Evolutionary conservation across 2,113 vertebrate genomes (phyloP), one percentile per base, ranked within the genome.

Genomic region (Polypterus bichir): DNA sequence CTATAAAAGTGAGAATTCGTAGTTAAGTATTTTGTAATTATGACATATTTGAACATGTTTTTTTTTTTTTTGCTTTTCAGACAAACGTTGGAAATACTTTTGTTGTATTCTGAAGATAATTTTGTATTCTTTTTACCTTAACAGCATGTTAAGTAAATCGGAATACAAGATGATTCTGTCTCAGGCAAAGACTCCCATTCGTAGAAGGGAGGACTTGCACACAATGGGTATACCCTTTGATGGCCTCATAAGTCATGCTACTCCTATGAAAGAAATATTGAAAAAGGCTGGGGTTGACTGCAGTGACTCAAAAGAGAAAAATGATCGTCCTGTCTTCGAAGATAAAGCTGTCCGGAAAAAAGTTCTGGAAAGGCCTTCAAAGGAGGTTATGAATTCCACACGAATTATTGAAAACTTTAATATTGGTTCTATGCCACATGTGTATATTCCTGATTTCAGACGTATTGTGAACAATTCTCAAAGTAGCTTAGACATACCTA

Each of bases 211-310:
- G 9, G 7, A 44, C 9, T 27, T 5, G 47, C 65, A 62, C 0
- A 5, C 63, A 3, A 61, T 4, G 3, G 66, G 71, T 0, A 60
- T 71, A 47, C 5, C 44, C 0, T 47, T 79, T 7, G 52, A 3
- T 44, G 59, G 54, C 44, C 1, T 78, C 4, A 66, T 73, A 6
- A n/a, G 2, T 3, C 67, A 64, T 1, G 46, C 59, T 48, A 77
- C 74, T 0, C 73, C 79, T 0, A 5, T 83, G 7, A 83, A 76
- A 65, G 69, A 79, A 3, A 46, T 80, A 0, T 48, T 64, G 58
- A 47, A 5, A 4, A 4, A 6, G 1, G 9, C 9, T 47, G 9
- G 8, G 49, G 27, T 0, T 2, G 10, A 5, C 8, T n/a, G 46
- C 27, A 27, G 27, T 27, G 27, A 27, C 9, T 55, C 54, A 6